Evolutionary conservation across 1,140 invertebrate genomes (phyloP), one percentile per base, ranked within the genome.

Genomic region (Linepithema humile): DNA sequence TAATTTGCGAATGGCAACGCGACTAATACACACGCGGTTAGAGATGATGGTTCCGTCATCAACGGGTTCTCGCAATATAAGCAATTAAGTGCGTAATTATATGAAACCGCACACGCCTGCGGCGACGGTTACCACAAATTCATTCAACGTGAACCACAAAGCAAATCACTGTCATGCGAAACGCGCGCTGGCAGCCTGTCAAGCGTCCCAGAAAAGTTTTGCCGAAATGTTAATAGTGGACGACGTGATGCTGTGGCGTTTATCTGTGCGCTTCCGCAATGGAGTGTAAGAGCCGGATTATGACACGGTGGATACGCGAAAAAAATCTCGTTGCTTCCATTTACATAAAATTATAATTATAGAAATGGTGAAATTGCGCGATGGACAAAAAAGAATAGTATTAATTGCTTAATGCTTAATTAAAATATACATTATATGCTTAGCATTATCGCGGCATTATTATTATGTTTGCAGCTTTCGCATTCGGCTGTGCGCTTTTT

Each of bases 51-150:
- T 70, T 57, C 57, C 84, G 80, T 86, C 88, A 88, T 84, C 80
- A 70, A 57, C 53, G 73, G 69, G 72, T 82, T 62, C 82, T 89
- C 69, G 90, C 89, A 90, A 90, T 91, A 92, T 92, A 89, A 91
- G 89, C 91, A 93, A 93, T 93, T 92, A 91, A 90, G 87, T 90
- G 86, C 89, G 87, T 90, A 93, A 93, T 93, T 93, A 92, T 90
- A 90, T 85, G 88, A 87, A 90, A 91, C 92, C 90, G 89, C 91
- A 90, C 77, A 73, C 65, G 75, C 65, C 40, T 65, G 75, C 85
- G 62, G 64, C 78, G 75, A 62, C 40, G n/a, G 55, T 20, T 7
- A 59, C 88, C 88, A 26, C 88, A 90, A 90, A 93, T 92, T 92
- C 91, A 93, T 93, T 91, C 84, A 74, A 77, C 88, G 85, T 59